phyloP scores from a whole-genome alignment of 2,113 vertebrate genomes.

The Plotosus lineatus region DNA sequence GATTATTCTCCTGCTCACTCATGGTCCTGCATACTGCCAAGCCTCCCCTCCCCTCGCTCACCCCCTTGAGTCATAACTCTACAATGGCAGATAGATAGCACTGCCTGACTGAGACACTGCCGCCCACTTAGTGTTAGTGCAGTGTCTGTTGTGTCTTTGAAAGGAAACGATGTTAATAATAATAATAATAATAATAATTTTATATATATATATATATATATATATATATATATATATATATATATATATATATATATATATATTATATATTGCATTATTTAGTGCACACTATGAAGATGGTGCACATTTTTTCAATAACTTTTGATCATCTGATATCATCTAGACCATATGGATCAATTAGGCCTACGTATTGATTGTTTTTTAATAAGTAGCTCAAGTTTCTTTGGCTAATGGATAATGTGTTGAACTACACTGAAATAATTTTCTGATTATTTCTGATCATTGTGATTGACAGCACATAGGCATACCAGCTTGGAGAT shows the following conservation, averaged over 20 bases:
- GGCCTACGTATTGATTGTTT: not conserved
- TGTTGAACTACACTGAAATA: not conserved
- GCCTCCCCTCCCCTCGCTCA: slow-evolving; percentile 30
- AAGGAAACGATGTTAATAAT: slow-evolving; percentile 23
- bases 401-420: not conserved
- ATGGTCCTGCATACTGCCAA: slow-evolving; percentile 83
- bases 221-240: no score
- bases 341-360: not conserved
- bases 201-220: no score
- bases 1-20: slow-evolving; percentile 94
- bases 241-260: no score
- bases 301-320: not conserved
- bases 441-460: not conserved
- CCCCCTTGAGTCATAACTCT: slow-evolving; percentile 35
- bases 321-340: not conserved
- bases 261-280: not conserved
- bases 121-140: slow-evolving; percentile 6
- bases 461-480: not conserved
- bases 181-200: no score
- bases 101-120: slow-evolving; percentile 9
- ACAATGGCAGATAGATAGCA: slow-evolving; percentile 34
- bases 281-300: not conserved
- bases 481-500: not conserved
- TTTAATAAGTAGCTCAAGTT: not conserved
- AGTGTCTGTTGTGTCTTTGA: slow-evolving; percentile 2